Conservation (phyloP, 1,140 invertebrate species). For the Megalonaias nervosa region DNA sequence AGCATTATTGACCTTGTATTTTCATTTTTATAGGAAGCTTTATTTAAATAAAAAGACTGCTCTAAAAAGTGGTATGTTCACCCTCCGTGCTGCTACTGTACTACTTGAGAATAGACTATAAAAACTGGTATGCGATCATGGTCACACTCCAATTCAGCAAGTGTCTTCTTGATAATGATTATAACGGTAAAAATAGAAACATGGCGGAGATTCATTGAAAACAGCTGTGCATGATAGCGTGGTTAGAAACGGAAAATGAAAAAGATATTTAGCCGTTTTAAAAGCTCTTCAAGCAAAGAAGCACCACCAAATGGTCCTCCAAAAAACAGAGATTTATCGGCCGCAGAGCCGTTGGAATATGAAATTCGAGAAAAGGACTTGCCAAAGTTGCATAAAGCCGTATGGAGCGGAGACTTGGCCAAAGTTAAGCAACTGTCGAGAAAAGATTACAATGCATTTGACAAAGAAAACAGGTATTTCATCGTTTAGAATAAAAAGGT, state of each 20-base stretch:
- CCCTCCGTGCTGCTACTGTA: too few species aligned
- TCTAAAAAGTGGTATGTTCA: too few species aligned
- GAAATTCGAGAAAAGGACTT: constrained; percentile 62
- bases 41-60: too few species aligned
- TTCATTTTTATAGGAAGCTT: too few species aligned
- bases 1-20: too few species aligned
- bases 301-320: background rate
- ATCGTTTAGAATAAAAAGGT: too few species aligned
- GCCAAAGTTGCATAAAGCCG: constrained; percentile 64
- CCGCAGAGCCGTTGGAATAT: constrained; percentile 31
- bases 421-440: constrained; percentile 64
- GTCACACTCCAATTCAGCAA: too few species aligned
- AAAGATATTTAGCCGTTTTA: constrained; percentile 30
- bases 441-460: constrained; percentile 58
- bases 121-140: too few species aligned
- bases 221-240: constrained; percentile 7
- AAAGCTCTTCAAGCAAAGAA: background rate
- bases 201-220: too few species aligned
- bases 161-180: too few species aligned
- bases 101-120: too few species aligned
- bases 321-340: background rate
- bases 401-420: constrained; percentile 55
- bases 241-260: constrained; percentile 40
- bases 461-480: constrained; percentile 63
- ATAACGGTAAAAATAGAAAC: too few species aligned